Conservation (phyloP, 2,797 vertebrate species). For the Euthynnus affinis region DNA sequence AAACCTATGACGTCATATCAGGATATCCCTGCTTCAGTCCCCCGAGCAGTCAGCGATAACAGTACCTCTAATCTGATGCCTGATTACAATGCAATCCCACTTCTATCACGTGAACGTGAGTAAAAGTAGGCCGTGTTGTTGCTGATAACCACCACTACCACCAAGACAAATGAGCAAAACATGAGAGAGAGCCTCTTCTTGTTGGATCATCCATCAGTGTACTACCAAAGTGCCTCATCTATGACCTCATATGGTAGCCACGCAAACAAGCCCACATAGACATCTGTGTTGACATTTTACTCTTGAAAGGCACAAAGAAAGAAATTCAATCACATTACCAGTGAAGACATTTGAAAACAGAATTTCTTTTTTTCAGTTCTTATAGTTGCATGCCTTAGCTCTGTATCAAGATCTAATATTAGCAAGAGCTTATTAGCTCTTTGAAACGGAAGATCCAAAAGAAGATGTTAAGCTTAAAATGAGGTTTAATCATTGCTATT, state of each 20-base stretch:
- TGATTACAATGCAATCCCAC: conserved; percentile 11
- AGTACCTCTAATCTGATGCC: conserved; percentile 17
- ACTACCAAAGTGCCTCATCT: conserved; percentile 21
- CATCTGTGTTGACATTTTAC: conserved; percentile 6
- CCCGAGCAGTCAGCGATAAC: background rate
- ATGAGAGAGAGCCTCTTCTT: conserved; percentile 21
- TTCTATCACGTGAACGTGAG: conserved; percentile 8
- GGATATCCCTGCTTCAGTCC: background rate
- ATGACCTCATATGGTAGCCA: conserved; percentile 1
- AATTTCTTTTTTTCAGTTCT: conserved; percentile 3
- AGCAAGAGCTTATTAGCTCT: too few species aligned
- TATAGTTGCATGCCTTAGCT: background rate
- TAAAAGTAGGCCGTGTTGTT: conserved; percentile 31
- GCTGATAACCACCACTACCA: conserved; percentile 7
- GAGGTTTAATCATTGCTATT: background rate
- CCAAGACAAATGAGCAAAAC: conserved; percentile 29
- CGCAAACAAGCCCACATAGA: conserved; percentile 1
- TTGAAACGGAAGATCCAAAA: background rate
- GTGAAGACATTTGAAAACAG: background rate
- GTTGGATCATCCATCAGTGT: conserved; percentile 29
- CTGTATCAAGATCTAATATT: background rate
- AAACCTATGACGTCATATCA: conserved; percentile 5
- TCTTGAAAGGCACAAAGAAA: background rate
- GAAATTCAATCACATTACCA: background rate
- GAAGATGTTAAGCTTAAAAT: too few species aligned